Base-by-base conservation (phyloP, 1,140 invertebrate genomes). In the Drosophila trapezifrons region DNA sequence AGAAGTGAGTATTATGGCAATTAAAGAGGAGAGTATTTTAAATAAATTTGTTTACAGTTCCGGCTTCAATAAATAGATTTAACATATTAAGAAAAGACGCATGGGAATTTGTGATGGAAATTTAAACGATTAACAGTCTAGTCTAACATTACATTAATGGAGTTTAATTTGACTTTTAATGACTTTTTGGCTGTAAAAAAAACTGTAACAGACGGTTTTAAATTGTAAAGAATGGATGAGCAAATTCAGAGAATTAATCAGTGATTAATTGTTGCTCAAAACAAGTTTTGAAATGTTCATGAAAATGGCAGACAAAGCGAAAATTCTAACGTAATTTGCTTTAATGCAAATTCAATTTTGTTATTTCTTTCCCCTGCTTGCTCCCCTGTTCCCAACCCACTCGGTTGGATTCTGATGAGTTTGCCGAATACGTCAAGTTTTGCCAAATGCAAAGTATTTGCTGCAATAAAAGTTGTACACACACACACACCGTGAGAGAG, bases 351-450 rank as follows among this genome's bases (percentile, higher is more conserved):
- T 80, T 62, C 18, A 42, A 67, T 73, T 70, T 55, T 5, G 42
- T 40, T 74, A 27, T 69, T 40, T 27, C 17, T 62, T 42, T 40
- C 45, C 22, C 37, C 29, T 47, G 40, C 15, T 18, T 18, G 22
- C 18, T 62, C 12, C 22, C 13, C 17, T 15, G 18, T 15, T 27
- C 40, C 40, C 45, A n/a, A n/a, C n/a, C n/a, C 56, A 51, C 45
- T 49, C 42, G 42, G 9, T 20, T 29, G 52, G 13, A 20, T 60
- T 63, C 20, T 70, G 47, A 80, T 80, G 59, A 71, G 56, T 72
- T 80, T 66, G 67, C 74, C 78, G 78, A 81, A 81, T 81, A 81
- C 52, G 54, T 64, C 51, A 51, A 72, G 49, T 32, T 46, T 56
- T 74, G 60, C 60, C 59, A 56, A 66, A 49, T 52, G 51, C 40